Evolutionary conservation across 92 coral and sea anemone species (phyloP).

Genomic region (Zoanthus gigantus): DNA sequence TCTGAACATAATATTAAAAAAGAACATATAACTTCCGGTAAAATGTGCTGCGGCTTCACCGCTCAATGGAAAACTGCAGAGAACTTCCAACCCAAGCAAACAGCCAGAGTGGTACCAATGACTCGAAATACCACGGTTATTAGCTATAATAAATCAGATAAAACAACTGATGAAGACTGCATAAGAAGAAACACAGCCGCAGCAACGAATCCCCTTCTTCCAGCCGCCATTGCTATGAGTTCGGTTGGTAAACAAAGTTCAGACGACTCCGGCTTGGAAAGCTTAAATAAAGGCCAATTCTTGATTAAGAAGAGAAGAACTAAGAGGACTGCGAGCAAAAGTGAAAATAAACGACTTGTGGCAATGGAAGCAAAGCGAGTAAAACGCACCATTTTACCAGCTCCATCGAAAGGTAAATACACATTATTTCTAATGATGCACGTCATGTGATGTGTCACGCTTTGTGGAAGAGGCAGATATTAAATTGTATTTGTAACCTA

Average conservation of each 20-base stretch:
- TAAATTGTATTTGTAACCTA: no score
- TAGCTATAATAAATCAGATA: slow-evolving; percentile 9
- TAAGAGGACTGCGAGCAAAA: slow-evolving; percentile 11
- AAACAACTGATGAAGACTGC: slow-evolving; percentile 18
- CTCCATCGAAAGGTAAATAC: slow-evolving; percentile 26
- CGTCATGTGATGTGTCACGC: no score
- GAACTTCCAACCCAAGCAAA: slow-evolving; percentile 63
- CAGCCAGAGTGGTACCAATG: slow-evolving; percentile 89
- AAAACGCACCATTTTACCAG: slow-evolving; percentile 27
- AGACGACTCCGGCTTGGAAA: background rate
- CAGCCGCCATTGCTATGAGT: background rate
- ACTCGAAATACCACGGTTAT: slow-evolving; percentile 62
- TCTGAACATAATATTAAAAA: background rate
- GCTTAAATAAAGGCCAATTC: background rate
- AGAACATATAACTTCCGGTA: slow-evolving; percentile 5
- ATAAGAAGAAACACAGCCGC: background rate
- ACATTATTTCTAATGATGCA: background rate
- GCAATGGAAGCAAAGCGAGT: slow-evolving; percentile 13
- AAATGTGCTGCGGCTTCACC: background rate
- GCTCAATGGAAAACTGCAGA: slow-evolving; percentile 45
- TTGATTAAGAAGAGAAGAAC: slow-evolving; percentile 1
- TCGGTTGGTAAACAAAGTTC: slow-evolving; percentile 1
- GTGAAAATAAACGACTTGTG: background rate
- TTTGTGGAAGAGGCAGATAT: no score
- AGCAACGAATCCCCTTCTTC: background rate